Conservation (phyloP, 1,140 invertebrate species). For the Solenopsis invicta region DNA sequence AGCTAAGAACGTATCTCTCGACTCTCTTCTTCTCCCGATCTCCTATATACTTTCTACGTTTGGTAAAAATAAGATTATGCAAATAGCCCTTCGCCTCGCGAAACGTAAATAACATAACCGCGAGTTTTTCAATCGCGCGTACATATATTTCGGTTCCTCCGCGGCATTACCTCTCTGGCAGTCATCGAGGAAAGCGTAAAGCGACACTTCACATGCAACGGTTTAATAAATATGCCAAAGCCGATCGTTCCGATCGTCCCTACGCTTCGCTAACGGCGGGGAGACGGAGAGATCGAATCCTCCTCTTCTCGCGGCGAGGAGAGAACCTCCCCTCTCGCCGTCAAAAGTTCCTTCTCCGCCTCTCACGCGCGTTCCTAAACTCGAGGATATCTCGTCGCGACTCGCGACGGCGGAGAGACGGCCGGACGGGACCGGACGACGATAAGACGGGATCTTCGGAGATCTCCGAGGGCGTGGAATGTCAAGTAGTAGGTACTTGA, state of each 20-base stretch:
- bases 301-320: too few species aligned
- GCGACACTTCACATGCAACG: conserved; percentile 7
- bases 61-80: conserved; percentile 18
- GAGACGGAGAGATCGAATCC: neutral
- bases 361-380: neutral
- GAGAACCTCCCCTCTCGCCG: neutral
- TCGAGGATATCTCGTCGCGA: neutral
- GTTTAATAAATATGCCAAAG: conserved; percentile 41
- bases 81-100: neutral
- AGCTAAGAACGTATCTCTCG: neutral
- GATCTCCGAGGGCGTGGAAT: conserved; percentile 66
- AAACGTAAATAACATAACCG: neutral
- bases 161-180: neutral
- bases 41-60: neutral
- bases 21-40: neutral
- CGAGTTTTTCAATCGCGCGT: neutral
- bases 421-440: neutral
- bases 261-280: neutral
- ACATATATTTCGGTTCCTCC: neutral
- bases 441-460: conserved; percentile 45
- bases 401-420: neutral
- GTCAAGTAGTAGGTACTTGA: conserved; percentile 65
- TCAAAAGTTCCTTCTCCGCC: conserved; percentile 44
- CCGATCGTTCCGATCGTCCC: neutral
- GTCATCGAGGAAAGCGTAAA: neutral